Percentiles rank a stretch among this genome's conserved stretches.
Evolutionary conservation across 2,888 invertebrate genomes (phyloP).

Genomic region (Anorthoa munda): DNA sequence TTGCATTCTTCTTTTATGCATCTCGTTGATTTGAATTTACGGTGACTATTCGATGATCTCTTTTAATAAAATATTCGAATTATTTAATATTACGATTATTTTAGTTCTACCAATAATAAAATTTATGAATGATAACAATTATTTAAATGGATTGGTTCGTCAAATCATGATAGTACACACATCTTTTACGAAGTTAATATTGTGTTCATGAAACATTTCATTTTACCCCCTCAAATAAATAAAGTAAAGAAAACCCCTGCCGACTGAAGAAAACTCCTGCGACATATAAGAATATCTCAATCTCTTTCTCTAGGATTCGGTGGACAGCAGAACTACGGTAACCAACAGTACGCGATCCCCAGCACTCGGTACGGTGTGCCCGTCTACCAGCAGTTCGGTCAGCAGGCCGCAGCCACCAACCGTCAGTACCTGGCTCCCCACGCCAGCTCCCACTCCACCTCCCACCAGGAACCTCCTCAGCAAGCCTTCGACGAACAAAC

Average conservation of each 20-base stretch:
- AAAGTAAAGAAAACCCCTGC: too few relatives aligned
- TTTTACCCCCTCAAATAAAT: not conserved
- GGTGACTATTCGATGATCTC: too few relatives aligned
- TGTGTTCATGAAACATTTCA: not conserved
- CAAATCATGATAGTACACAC: not conserved
- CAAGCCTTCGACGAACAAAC: constrained; percentile 85
- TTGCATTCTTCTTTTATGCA: too few relatives aligned
- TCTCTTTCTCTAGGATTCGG: constrained; percentile 61
- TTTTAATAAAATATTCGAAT: too few relatives aligned
- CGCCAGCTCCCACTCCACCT: constrained; percentile 66
- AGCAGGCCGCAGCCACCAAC: constrained; percentile 74
- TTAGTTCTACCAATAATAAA: too few relatives aligned
- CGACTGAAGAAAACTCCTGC: too few relatives aligned
- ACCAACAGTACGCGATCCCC: constrained; percentile 62
- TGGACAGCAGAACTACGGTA: constrained; percentile 51
- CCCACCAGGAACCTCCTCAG: constrained; percentile 79
- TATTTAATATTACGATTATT: too few relatives aligned
- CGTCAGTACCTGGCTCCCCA: constrained; percentile 85
- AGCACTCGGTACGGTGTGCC: constrained; percentile 66
- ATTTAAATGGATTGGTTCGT: not conserved
- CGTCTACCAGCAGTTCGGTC: constrained; percentile 47
- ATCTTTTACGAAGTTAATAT: not conserved
- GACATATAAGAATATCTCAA: not conserved
- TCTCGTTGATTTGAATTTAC: too few relatives aligned
- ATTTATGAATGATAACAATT: not conserved